Conservation (phyloP, 2,113 vertebrate genomes). For the Eulemur macaco region DNA sequence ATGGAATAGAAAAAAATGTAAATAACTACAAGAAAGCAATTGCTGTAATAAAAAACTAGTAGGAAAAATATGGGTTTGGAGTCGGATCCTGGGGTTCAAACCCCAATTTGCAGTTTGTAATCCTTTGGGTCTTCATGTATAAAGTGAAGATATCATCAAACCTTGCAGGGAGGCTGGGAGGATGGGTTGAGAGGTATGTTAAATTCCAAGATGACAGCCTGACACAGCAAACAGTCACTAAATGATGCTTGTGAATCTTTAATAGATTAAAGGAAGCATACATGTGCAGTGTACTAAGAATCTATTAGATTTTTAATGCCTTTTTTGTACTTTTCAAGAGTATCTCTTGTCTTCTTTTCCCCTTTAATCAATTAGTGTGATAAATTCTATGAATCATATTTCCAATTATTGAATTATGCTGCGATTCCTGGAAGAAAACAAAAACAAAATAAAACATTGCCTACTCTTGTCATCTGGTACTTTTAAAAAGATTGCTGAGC, state of each 20-base stretch:
- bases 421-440: background rate
- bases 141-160: background rate
- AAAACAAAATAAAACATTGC: background rate
- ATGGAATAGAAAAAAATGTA: background rate
- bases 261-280: background rate
- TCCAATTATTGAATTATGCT: background rate
- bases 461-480: background rate
- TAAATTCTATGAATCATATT: conserved; percentile 3
- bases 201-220: background rate
- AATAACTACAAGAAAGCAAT: background rate
- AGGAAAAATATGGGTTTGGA: background rate
- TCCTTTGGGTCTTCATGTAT: background rate
- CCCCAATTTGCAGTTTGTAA: background rate
- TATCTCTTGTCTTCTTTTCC: background rate
- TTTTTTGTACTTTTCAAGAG: background rate
- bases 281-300: background rate
- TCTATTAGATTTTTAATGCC: background rate
- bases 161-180: background rate
- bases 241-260: background rate
- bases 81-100: background rate
- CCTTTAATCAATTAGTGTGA: conserved; percentile 9
- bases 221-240: background rate
- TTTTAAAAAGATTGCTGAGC: background rate
- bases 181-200: background rate
- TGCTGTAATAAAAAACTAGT: background rate